A percentile compares a stretch with the other conserved stretches of the same genome.
Evolutionary conservation across 30 jellyfish, hydroid and myxozoan species (phyloP).

Genomic region (Hydractinia echinata): DNA sequence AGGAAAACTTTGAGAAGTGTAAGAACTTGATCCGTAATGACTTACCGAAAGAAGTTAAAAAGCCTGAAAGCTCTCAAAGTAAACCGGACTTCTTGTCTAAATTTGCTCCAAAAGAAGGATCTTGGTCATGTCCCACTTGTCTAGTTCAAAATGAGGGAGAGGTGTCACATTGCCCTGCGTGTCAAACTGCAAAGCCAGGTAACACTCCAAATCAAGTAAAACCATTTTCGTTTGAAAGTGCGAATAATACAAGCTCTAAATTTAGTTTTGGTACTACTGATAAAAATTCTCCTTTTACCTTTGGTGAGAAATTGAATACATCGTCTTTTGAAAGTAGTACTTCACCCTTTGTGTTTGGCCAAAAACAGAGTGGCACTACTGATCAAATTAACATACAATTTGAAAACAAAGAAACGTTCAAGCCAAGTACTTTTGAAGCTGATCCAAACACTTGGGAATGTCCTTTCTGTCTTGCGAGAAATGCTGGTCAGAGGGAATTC

Average conservation of each 20-base stretch:
- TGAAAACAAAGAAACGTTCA: background rate
- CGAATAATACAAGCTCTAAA: too few species aligned
- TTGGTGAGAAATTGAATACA: too few species aligned
- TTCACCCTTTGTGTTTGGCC: too few species aligned
- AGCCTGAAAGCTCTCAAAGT: background rate
- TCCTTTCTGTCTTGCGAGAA: slow-evolving; percentile 30
- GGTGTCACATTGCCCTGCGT: slow-evolving; percentile 15
- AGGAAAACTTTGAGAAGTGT: slow-evolving; percentile 34
- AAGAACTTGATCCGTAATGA: background rate
- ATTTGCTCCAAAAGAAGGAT: slow-evolving; percentile 17
- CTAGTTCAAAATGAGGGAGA: slow-evolving; percentile 10
- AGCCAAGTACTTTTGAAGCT: slow-evolving; percentile 21
- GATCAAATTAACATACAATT: background rate
- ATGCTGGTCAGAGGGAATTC: slow-evolving; percentile 26
- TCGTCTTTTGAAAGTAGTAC: too few species aligned
- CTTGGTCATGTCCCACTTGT: slow-evolving; percentile 7
- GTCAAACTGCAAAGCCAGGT: slow-evolving; percentile 5
- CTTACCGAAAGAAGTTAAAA: background rate
- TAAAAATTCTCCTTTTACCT: too few species aligned
- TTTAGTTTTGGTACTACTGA: too few species aligned
- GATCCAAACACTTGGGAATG: slow-evolving; percentile 53
- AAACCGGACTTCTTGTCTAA: slow-evolving; percentile 1
- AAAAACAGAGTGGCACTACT: background rate
- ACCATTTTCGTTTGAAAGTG: too few species aligned
- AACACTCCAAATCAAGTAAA: background rate